phyloP scores from a whole-genome alignment of 1,140 invertebrate species.

The Chironomus tepperi region DNA sequence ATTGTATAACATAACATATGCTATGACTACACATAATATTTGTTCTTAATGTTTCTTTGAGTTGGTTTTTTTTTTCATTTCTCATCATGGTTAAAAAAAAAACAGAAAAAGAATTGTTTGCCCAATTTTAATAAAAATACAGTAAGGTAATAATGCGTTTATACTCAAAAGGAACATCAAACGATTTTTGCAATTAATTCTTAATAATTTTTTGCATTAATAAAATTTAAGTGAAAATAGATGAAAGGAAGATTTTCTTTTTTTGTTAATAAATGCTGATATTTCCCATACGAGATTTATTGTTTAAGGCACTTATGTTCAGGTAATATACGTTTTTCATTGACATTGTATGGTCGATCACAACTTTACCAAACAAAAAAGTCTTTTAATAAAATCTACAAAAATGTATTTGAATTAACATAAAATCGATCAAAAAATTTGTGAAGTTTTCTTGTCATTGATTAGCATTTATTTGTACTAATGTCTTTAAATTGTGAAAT shows the following conservation, averaged over 20 bases:
- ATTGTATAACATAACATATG: background rate
- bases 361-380: background rate
- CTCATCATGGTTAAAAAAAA: background rate
- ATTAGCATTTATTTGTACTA: too few relatives aligned
- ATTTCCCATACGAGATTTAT: background rate
- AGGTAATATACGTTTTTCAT: background rate
- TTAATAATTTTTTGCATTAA: background rate
- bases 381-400: background rate
- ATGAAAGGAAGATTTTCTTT: constrained; percentile 3
- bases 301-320: background rate
- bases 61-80: constrained; percentile 7
- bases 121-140: background rate
- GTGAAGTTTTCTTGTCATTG: too few relatives aligned
- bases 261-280: background rate
- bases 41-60: constrained; percentile 14
- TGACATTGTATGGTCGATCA: background rate
- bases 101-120: background rate
- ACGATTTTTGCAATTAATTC: background rate
- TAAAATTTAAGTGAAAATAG: constrained; percentile 24
- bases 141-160: background rate
- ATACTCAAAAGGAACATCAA: constrained; percentile 21
- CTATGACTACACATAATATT: background rate
- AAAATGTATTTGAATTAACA: constrained; percentile 6
- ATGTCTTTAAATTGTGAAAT: too few relatives aligned
- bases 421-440: too few relatives aligned